Evolutionary conservation across 2,797 vertebrate species (phyloP), one percentile per base, ranked within the genome.

Genomic region (Arrhamphus sclerolepis): DNA sequence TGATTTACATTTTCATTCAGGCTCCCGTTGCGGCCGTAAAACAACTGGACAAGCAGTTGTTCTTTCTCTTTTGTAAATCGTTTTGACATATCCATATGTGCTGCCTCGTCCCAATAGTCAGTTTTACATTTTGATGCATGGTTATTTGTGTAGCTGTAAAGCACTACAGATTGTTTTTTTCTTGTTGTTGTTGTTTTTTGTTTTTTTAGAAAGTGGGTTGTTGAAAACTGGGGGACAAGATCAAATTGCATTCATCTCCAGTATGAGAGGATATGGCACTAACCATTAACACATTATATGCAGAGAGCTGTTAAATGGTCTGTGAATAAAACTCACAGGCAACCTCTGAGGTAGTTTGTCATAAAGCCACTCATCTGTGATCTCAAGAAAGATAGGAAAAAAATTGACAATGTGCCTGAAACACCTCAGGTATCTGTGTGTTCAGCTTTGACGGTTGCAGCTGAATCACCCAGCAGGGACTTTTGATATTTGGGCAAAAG

Each of bases 401-500:
- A 18, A 28, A 13, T 1, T 16, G 29, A 14, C 24, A 46, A 26
- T 7, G 5, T 16, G 1, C 40, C 57, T n/a, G 1, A 13, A 40
- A 39, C 14, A 18, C 20, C 19, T 19, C 19, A 38, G 55, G 62
- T 49, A 39, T 67, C 17, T 53, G 24, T 22, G 40, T 17, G 11
- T 39, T 71, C 39, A 56, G 58, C 21, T 49, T 62, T 83, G 82
- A 86, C 81, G 87, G 3, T 7, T 28, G 28, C 31, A 11, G 13
- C 31, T 34, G 31, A 80, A 54, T 85, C 75, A 73, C 67, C 60
- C 38, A 55, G 49, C 43, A 57, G 18, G 22, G 62, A 63, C 83
- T 88, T 9, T 92, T 89, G 84, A 92, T 78, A 72, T 71, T 62
- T 28, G 65, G 61, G 56, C 19, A 75, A 88, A 83, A 72, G 62